A percentile compares a stretch with the other conserved stretches of the same genome.
These are phyloP conservation scores for Sylvilagus bachmani DNA, from an alignment of 2,113 vertebrate species.

Conservation along the genomic window DNA sequence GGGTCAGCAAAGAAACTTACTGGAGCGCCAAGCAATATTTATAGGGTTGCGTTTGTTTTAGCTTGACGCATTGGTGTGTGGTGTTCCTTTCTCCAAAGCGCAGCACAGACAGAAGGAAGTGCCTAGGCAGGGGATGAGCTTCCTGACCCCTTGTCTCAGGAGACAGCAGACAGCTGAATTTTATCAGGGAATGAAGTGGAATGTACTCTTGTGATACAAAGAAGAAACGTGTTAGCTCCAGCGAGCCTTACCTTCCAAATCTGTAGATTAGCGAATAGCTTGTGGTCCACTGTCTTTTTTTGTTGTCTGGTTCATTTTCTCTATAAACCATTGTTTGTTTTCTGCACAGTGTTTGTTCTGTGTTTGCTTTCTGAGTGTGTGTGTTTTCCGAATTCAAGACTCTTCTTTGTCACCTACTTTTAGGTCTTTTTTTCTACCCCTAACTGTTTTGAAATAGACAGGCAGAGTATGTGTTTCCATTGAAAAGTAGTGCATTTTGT, in stretches of 20 bases:
- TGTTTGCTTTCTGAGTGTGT: slow-evolving; percentile 54
- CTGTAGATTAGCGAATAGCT: slow-evolving; percentile 66
- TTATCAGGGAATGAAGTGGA: slow-evolving; percentile 79
- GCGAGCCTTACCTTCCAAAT: slow-evolving; percentile 82
- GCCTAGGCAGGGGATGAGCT: slow-evolving; percentile 55
- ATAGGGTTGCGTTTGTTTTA: slow-evolving; percentile 73
- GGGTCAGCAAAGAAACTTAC: slow-evolving; percentile 90
- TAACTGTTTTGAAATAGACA: slow-evolving; percentile 69
- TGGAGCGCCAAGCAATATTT: slow-evolving; percentile 86
- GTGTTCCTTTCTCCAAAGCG: slow-evolving; percentile 55
- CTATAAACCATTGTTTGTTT: slow-evolving; percentile 63
- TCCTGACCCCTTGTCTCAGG: slow-evolving; percentile 57
- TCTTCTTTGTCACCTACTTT: slow-evolving; percentile 81
- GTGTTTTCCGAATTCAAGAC: slow-evolving; percentile 74
- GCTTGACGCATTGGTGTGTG: slow-evolving; percentile 65
- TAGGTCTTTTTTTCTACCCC: slow-evolving; percentile 16
- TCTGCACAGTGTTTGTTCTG: slow-evolving; percentile 10
- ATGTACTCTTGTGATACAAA: slow-evolving; percentile 76
- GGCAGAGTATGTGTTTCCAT: slow-evolving; percentile 83
- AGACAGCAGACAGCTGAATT: slow-evolving; percentile 59
- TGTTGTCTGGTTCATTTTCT: slow-evolving; percentile 43
- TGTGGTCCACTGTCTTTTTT: slow-evolving; percentile 41
- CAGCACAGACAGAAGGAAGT: slow-evolving; percentile 65
- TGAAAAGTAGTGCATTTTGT: slow-evolving; percentile 81
- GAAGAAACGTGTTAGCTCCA: slow-evolving; percentile 74